These are phyloP conservation scores for Mesorhabditis belari DNA, from an alignment of 2,888 invertebrate species.

Conservation along the genomic window DNA sequence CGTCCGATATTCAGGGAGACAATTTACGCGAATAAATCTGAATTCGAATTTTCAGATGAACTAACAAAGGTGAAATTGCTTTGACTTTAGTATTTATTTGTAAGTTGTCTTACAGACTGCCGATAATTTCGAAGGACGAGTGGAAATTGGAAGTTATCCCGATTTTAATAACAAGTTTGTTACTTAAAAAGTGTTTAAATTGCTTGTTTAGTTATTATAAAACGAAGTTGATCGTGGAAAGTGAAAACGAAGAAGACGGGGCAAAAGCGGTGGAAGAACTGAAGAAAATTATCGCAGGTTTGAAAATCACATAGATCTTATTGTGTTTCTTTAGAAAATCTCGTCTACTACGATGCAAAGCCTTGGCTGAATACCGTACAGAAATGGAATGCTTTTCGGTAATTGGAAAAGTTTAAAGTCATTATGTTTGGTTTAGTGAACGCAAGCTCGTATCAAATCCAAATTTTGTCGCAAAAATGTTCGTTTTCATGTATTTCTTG, in stretches of 20 bases:
- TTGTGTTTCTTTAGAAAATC: conserved; percentile 44
- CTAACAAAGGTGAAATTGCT: neutral
- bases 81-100: neutral
- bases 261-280: conserved; percentile 20
- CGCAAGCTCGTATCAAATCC: no score
- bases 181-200: no score
- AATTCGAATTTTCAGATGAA: conserved; percentile 41
- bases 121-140: conserved; percentile 55
- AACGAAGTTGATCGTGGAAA: conserved; percentile 60
- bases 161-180: conserved; percentile 56
- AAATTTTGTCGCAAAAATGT: conserved; percentile 30
- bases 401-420: no score
- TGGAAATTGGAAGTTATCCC: conserved; percentile 64
- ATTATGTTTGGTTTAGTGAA: no score
- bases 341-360: conserved; percentile 57
- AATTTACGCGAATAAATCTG: conserved; percentile 54
- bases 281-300: conserved; percentile 24
- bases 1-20: conserved; percentile 29
- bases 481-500: conserved; percentile 1
- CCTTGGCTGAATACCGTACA: conserved; percentile 52
- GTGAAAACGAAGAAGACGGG: conserved; percentile 49
- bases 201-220: conserved; percentile 56
- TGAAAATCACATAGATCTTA: neutral
- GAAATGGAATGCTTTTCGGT: conserved; percentile 27
- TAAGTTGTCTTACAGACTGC: conserved; percentile 49